phyloP scores from a whole-genome alignment of 2,888 invertebrate species.

The Suillia variegata region DNA sequence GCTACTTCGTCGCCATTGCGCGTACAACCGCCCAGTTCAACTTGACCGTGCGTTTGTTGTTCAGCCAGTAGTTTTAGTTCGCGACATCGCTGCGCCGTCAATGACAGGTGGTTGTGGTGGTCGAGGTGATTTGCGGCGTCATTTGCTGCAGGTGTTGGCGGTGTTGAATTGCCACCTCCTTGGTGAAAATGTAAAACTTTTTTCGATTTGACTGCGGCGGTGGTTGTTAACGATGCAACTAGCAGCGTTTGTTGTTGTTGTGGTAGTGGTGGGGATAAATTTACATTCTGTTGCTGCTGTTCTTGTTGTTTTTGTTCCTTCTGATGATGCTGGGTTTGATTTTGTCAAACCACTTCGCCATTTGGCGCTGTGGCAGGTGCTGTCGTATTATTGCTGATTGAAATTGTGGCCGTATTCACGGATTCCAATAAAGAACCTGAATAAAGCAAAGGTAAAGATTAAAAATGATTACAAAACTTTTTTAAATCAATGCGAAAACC shows the following conservation, averaged over 20 bases:
- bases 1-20: conserved; percentile 53
- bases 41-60: conserved; percentile 42
- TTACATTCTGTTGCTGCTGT: conserved; percentile 26
- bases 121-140: conserved; percentile 3
- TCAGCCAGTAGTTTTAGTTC: conserved; percentile 46
- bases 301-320: conserved; percentile 24
- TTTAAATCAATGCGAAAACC: no score
- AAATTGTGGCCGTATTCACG: conserved; percentile 41
- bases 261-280: conserved; percentile 28
- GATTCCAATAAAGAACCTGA: conserved; percentile 55
- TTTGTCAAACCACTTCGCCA: conserved; percentile 59
- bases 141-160: no score
- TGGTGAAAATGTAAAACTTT: no score
- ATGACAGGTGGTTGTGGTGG: conserved; percentile 20
- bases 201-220: background rate
- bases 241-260: conserved; percentile 5
- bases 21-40: conserved; percentile 38
- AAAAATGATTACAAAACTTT: background rate
- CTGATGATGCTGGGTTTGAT: conserved; percentile 37
- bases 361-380: conserved; percentile 38
- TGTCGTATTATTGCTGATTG: conserved; percentile 34
- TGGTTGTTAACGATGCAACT: background rate
- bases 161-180: no score
- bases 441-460: no score
- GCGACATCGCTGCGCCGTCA: conserved; percentile 47